Base-by-base conservation (phyloP, 1,140 invertebrate genomes). In the Cyphomyrmex costatus region DNA sequence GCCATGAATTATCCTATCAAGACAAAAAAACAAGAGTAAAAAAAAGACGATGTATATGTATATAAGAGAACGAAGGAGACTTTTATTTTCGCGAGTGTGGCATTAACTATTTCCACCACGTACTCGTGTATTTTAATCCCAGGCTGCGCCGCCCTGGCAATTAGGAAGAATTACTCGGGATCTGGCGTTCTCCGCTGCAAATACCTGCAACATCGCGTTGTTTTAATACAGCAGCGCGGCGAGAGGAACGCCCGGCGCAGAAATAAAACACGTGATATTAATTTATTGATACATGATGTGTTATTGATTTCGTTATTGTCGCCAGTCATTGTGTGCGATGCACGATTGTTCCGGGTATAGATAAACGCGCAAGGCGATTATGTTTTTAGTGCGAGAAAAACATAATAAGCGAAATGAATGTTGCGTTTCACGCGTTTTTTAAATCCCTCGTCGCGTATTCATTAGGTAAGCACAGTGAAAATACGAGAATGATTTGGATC, bases 121-220 rank as follows among this genome's bases (percentile, higher is more conserved):
- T 33, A 16, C 4, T 6, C 68, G 68, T 49, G 68, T 68, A 83
- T 74, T 83, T 83, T 49, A 83, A 74, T 70, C 61, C 53, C 79
- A 24, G 27, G 27, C 36, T 33, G 27, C n/a, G 68, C 66, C 79
- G 53, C 36, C 56, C 68, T 49, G 68, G 79, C 79, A 83, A 83
- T 83, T 83, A 83, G 68, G 24, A 74, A 74, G 53, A 83, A 83
- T 83, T 83, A 83, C 68, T 74, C 53, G 68, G 68, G 14, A 74
- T 74, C 53, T 33, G 53, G 24, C 24, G 36, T 83, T 24, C 36
- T 42, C 21, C 53, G 36, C 36, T 83, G 79, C 74, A 83, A 83
- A 82, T 82, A 82, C 36, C 79, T 73, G 66, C 30, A 56, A 46
- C 49, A 66, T 24, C 30, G 21, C 53, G 79, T 73, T 73, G 66